phyloP scores from a whole-genome alignment of 2,888 invertebrate genomes.

The Caenorhabditis angaria region DNA sequence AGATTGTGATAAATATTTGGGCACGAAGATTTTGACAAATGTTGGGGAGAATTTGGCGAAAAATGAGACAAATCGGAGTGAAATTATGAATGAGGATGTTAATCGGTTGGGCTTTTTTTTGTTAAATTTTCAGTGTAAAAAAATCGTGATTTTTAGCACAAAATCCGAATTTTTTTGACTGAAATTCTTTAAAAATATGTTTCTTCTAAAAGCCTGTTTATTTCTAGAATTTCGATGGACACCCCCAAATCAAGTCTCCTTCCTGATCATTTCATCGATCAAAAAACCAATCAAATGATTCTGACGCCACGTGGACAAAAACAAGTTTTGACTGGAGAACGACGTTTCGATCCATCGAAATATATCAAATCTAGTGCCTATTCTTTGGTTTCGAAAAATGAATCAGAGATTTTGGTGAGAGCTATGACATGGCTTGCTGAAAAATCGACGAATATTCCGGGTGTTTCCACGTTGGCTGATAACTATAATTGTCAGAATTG shows the following conservation, averaged over 20 bases:
- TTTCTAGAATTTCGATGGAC: constrained; percentile 22
- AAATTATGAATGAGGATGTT: background rate
- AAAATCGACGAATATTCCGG: background rate
- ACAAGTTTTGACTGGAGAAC: constrained; percentile 46
- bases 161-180: no score
- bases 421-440: constrained; percentile 13
- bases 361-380: background rate
- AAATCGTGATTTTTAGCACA: no score
- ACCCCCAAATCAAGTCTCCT: constrained; percentile 44
- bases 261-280: constrained; percentile 50
- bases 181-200: background rate
- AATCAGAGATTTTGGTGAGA: background rate
- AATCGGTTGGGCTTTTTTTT: background rate
- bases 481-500: constrained; percentile 16
- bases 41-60: background rate
- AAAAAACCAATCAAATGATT: constrained; percentile 37
- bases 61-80: background rate
- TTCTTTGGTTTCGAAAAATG: background rate
- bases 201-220: background rate
- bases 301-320: constrained; percentile 41
- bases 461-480: constrained; percentile 10
- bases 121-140: background rate
- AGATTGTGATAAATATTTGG: constrained; percentile 38
- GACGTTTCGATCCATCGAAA: constrained; percentile 18
- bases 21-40: constrained; percentile 33